A percentile compares a stretch with the other conserved stretches of the same genome.
phyloP scores from a whole-genome alignment of 2,888 invertebrate genomes.

The Disparrhopalites patrizii region DNA sequence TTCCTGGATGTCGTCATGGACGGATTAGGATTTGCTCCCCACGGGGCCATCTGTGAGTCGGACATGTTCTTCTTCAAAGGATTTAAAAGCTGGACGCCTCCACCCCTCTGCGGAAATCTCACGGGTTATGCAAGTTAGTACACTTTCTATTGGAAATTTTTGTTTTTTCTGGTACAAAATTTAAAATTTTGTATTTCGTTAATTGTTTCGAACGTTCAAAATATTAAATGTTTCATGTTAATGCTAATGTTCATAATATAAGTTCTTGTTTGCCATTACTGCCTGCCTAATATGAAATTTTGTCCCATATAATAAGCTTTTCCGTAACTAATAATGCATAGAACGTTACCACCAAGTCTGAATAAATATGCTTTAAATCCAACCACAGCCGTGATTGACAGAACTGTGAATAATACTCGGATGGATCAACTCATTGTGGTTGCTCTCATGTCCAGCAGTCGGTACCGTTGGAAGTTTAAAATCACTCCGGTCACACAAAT shows the following conservation, averaged over 20 bases:
- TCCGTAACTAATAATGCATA: too few species aligned
- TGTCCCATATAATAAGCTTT: background rate
- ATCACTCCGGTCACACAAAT: constrained; percentile 31
- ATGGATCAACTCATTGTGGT: constrained; percentile 35
- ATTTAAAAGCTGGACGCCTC: constrained; percentile 43
- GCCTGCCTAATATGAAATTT: too few species aligned
- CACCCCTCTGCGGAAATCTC: constrained; percentile 42
- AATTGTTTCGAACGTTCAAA: too few species aligned
- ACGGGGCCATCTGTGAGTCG: constrained; percentile 35
- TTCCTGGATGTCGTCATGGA: constrained; percentile 38
- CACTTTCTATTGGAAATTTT: background rate
- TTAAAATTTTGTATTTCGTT: background rate
- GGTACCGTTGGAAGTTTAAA: constrained; percentile 40
- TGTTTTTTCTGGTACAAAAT: background rate
- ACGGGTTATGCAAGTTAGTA: constrained; percentile 37
- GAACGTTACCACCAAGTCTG: too few species aligned
- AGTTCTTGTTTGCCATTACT: too few species aligned
- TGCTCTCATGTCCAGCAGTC: constrained; percentile 41
- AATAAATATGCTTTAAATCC: background rate
- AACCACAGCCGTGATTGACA: constrained; percentile 35
- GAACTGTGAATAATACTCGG: constrained; percentile 16
- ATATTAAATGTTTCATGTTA: too few species aligned
- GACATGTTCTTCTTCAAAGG: constrained; percentile 42
- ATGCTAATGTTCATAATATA: too few species aligned
- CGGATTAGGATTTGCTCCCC: constrained; percentile 30